These are phyloP conservation scores for Hydrolagus colliei DNA, from an alignment of 2,797 vertebrate genomes.

Conservation along the genomic window DNA sequence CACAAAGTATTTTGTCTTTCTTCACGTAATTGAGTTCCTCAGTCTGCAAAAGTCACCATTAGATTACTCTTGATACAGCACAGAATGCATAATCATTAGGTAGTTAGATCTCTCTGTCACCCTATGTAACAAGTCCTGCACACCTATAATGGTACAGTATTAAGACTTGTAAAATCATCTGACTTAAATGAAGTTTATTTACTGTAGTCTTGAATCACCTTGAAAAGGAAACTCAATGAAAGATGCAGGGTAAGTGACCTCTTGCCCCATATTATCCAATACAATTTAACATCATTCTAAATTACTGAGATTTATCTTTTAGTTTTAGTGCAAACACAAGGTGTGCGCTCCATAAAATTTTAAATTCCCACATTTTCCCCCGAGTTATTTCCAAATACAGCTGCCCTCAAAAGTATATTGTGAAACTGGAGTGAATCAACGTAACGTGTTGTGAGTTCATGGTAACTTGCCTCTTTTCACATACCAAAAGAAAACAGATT, in stretches of 20 bases:
- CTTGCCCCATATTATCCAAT: too few species aligned
- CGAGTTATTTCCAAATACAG: neutral
- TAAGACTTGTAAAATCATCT: slow-evolving; percentile 7
- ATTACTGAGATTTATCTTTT: neutral
- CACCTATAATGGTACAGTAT: too few species aligned
- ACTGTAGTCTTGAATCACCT: slow-evolving; percentile 10
- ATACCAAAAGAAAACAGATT: neutral
- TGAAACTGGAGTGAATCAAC: neutral
- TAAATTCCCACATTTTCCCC: neutral
- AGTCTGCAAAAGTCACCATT: too few species aligned
- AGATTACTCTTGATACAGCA: too few species aligned
- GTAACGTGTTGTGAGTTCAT: neutral
- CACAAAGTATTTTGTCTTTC: too few species aligned
- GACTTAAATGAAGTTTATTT: slow-evolving; percentile 25
- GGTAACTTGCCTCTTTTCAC: neutral
- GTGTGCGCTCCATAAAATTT: neutral
- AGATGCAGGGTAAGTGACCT: neutral
- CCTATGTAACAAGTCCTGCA: too few species aligned
- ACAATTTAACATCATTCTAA: too few species aligned
- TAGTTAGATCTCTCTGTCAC: too few species aligned
- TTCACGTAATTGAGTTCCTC: too few species aligned
- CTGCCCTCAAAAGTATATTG: slow-evolving; percentile 14
- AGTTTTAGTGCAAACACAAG: neutral
- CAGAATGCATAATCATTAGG: too few species aligned
- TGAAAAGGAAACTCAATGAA: neutral